Base-by-base conservation (phyloP, 2,888 invertebrate genomes). In the Leuctra nigra region DNA sequence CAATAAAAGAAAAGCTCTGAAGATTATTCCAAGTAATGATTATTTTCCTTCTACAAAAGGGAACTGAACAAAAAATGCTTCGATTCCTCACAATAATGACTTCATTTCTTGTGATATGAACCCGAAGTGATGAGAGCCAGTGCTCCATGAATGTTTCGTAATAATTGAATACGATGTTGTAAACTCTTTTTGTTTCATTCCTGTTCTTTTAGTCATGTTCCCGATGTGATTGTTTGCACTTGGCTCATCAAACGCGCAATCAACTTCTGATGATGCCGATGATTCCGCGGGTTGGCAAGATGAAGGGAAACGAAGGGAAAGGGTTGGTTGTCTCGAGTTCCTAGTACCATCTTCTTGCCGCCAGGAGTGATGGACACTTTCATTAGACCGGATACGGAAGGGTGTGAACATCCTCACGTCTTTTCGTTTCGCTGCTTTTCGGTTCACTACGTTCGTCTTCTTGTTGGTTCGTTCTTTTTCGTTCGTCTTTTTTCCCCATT, bases 371-470 rank as follows among this genome's bases (percentile, higher is more conserved):
- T 33, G 50, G 50, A 50, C 50, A 50, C 50, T 50, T 50, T 50
- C 50, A 50, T 50, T 50, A 50, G 35, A 35, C 50, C 29, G 50
- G 50, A 50, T 50, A 50, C 50, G 50, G 50, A 50, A 50, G 50
- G 50, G 50, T 50, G 50, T 50, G 29, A 50, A 50, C 50, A 16
- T 50, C 50, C 50, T 29, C 50, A 14, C 36, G 50, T n/a, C 41
- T 41, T 41, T 41, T 41, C 41, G 11, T 41, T 41, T 41, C 41
- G 11, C 47, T 11, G 9, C 18, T 33, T 50, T 50, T 33, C 16
- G 50, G 18, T 29, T 33, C 50, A 44, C 23, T 23, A 20, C 44
- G 4, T 44, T n/a, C n/a, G n/a, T n/a, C n/a, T n/a, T n/a, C n/a
- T n/a, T n/a, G n/a, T n/a, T 35, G 50, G 20, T 35, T 35, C 35